These are phyloP conservation scores for Lapara coniferarum DNA, from an alignment of 2,888 invertebrate species.

Conservation along the genomic window DNA sequence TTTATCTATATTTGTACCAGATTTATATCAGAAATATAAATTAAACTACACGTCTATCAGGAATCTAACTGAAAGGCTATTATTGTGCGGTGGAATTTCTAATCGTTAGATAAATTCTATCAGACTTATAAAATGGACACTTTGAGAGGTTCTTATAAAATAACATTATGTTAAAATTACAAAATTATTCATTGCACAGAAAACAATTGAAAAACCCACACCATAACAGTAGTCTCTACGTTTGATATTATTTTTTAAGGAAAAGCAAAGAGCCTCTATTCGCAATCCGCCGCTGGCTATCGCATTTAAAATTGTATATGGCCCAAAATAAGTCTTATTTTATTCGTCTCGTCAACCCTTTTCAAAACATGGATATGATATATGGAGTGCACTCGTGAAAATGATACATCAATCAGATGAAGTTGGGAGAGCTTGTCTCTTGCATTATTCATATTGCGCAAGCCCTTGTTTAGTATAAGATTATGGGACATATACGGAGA, in stretches of 20 bases:
- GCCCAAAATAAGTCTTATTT: neutral
- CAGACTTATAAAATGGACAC: too few relatives aligned
- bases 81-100: too few relatives aligned
- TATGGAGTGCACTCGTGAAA: constrained; percentile 15
- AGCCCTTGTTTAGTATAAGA: neutral
- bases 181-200: too few relatives aligned
- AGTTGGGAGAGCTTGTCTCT: neutral
- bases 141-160: too few relatives aligned
- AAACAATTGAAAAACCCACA: too few relatives aligned
- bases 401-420: neutral
- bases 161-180: too few relatives aligned
- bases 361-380: constrained; percentile 2
- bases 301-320: constrained; percentile 2
- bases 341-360: constrained; percentile 21
- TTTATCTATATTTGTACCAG: too few relatives aligned
- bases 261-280: neutral
- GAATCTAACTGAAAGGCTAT: too few relatives aligned
- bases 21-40: too few relatives aligned
- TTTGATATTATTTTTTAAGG: neutral
- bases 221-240: neutral
- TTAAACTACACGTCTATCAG: too few relatives aligned
- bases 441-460: neutral
- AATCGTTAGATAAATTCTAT: too few relatives aligned
- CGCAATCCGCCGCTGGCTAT: constrained; percentile 5
- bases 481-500: too few relatives aligned